Conservation (phyloP, 1,140 invertebrate genomes). For the Drosophila lacertosa region DNA sequence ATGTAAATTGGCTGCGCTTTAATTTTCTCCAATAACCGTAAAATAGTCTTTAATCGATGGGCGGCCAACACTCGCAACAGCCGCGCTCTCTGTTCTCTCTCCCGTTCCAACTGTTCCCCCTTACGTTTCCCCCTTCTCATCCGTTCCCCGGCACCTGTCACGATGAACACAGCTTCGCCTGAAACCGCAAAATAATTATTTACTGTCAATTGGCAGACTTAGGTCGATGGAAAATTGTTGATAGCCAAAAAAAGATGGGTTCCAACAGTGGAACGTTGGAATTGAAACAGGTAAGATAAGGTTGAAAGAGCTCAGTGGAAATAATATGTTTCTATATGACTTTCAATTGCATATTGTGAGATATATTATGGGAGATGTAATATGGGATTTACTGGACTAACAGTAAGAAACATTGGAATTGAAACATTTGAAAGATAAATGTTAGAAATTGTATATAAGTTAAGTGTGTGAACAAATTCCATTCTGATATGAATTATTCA, state of each 20-base stretch:
- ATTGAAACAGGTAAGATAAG: conserved; percentile 1
- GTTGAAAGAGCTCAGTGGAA: neutral
- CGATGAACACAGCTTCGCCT: conserved; percentile 26
- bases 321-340: too few species aligned
- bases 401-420: too few species aligned
- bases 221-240: neutral
- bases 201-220: too few species aligned
- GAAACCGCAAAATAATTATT: neutral
- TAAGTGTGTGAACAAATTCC: too few species aligned
- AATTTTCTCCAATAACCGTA: conserved; percentile 48
- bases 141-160: conserved; percentile 2
- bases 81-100: neutral
- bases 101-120: neutral
- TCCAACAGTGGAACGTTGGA: conserved; percentile 2
- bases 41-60: conserved; percentile 26
- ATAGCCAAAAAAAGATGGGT: neutral
- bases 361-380: too few species aligned
- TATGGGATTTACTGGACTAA: too few species aligned
- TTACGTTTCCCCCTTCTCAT: conserved; percentile 4
- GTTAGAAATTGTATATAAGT: too few species aligned
- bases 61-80: conserved; percentile 12
- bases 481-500: too few species aligned
- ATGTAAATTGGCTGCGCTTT: conserved; percentile 53
- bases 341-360: too few species aligned
- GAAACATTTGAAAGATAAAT: too few species aligned